phyloP scores from a whole-genome alignment of 1,140 invertebrate species.

The Callitettix versicolor region DNA sequence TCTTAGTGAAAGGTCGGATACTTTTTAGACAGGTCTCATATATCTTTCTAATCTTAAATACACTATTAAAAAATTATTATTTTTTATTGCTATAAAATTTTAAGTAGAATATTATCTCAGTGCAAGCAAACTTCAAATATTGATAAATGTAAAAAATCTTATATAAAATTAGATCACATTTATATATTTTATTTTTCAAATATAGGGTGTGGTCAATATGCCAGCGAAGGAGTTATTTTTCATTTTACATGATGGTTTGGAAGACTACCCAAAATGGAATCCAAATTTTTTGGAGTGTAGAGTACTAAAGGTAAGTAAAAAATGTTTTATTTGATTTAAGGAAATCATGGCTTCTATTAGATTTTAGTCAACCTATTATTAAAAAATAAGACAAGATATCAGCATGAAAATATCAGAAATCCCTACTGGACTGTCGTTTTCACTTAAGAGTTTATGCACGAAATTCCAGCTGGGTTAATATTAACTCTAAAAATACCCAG shows the following conservation, averaged over 20 bases:
- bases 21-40: too few species aligned
- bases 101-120: too few species aligned
- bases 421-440: background rate
- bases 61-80: too few species aligned
- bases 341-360: too few species aligned
- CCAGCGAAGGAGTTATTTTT: background rate
- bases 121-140: too few species aligned
- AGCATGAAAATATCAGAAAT: background rate
- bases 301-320: background rate
- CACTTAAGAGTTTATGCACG: background rate
- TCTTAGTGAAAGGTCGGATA: too few species aligned
- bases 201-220: slow-evolving; percentile 1
- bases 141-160: too few species aligned
- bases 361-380: background rate
- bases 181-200: too few species aligned
- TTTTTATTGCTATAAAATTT: too few species aligned
- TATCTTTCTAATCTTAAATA: too few species aligned
- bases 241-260: background rate
- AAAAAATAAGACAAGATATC: background rate
- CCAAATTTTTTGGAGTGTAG: slow-evolving; percentile 1
- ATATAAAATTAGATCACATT: too few species aligned
- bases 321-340: too few species aligned
- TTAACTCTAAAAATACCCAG: background rate
- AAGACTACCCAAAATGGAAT: slow-evolving; percentile 4
- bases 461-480: background rate